Conservation (phyloP, 2,797 vertebrate species). For the Calcarius lapponicus region DNA sequence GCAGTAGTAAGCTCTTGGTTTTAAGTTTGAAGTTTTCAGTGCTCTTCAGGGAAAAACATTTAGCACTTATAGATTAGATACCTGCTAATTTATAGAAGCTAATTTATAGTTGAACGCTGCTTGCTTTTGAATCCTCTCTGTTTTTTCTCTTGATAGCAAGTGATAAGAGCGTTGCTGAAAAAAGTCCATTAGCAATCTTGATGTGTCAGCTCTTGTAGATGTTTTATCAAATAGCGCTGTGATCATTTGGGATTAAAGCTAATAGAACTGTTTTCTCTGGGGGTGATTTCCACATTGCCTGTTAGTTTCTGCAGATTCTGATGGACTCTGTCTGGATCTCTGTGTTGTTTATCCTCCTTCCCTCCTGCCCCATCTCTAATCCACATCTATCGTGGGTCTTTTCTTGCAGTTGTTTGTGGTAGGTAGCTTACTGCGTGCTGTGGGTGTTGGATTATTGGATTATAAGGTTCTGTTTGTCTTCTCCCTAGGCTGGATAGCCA, state of each 20-base stretch:
- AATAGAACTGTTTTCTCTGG: neutral
- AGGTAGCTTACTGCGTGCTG: neutral
- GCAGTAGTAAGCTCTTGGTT: neutral
- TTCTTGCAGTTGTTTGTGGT: neutral
- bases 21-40: neutral
- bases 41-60: neutral
- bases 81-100: neutral
- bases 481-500: neutral
- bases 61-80: neutral
- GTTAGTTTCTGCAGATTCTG: neutral
- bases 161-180: neutral
- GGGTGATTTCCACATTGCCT: neutral
- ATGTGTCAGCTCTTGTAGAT: neutral
- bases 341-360: neutral
- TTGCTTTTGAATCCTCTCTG: slow-evolving; percentile 3
- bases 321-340: neutral
- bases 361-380: rapidly evolving
- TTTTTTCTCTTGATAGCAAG: neutral
- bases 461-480: neutral
- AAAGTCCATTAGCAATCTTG: neutral
- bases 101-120: neutral
- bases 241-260: slow-evolving; percentile 11
- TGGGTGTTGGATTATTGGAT: neutral
- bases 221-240: neutral
- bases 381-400: neutral